Conservation (phyloP, 2,113 vertebrate genomes). For the Hydropotes inermis region DNA sequence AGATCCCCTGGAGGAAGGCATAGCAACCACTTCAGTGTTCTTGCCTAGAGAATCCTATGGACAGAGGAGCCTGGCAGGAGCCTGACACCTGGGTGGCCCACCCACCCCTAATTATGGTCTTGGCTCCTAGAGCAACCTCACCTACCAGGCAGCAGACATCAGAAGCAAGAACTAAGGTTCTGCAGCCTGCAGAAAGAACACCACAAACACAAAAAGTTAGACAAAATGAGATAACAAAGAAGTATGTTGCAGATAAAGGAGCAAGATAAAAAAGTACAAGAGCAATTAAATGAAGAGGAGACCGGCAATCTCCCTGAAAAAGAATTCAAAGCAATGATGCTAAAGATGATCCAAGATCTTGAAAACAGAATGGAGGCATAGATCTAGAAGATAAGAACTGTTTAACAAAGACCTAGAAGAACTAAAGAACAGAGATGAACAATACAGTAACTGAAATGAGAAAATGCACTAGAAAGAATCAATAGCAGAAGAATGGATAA, state of each 20-base stretch:
- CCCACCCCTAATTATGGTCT: not conserved
- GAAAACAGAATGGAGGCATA: not conserved
- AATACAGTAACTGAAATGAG: not conserved
- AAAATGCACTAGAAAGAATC: not conserved
- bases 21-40: not conserved
- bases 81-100: not conserved
- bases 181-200: not conserved
- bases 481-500: not conserved
- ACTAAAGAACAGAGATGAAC: not conserved
- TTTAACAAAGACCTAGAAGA: not conserved
- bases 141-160: not conserved
- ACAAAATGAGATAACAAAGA: not conserved
- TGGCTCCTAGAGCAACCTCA: not conserved
- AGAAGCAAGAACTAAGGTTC: not conserved
- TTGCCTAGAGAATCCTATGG: not conserved
- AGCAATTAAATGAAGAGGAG: not conserved
- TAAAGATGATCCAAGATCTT: not conserved
- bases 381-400: not conserved
- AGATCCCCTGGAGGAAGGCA: not conserved
- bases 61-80: not conserved
- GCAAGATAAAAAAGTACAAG: not conserved
- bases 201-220: not conserved
- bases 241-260: not conserved
- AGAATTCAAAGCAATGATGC: not conserved
- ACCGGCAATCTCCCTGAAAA: not conserved